A percentile compares a stretch with the other conserved stretches of the same genome.
Conservation (phyloP, 2,888 invertebrate species). For the Ligdia adustata region DNA sequence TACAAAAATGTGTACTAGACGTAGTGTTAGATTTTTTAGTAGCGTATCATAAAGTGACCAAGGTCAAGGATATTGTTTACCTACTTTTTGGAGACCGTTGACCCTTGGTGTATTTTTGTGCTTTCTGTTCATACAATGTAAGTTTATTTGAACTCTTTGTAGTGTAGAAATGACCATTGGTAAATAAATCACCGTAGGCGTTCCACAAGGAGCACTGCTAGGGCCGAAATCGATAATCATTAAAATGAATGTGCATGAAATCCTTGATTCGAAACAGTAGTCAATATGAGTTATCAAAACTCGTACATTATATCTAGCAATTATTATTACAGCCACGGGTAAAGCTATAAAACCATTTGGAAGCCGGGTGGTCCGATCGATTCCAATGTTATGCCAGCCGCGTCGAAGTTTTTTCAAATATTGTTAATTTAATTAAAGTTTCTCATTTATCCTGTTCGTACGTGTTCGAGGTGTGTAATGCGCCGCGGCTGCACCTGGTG, state of each 20-base stretch:
- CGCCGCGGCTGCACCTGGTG: conserved; percentile 48
- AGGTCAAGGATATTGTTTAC: conserved; percentile 17
- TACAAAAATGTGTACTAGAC: conserved; percentile 5
- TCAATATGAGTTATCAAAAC: not conserved
- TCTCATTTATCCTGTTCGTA: conserved; percentile 21
- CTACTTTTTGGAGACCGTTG: conserved; percentile 10
- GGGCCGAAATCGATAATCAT: not conserved
- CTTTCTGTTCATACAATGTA: conserved; percentile 1
- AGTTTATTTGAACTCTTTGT: not conserved
- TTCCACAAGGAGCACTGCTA: conserved; percentile 2
- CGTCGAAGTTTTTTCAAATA: conserved; percentile 11
- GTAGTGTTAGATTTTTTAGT: conserved; percentile 9
- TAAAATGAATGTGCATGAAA: not conserved
- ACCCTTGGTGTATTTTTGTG: conserved; percentile 2
- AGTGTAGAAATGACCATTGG: not conserved
- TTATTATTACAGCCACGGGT: not conserved
- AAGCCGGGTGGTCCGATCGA: conserved; percentile 10
- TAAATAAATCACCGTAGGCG: not conserved
- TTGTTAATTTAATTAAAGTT: conserved; percentile 19
- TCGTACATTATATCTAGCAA: not conserved
- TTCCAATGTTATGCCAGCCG: conserved; percentile 11
- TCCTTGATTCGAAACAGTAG: not conserved
- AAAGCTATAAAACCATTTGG: not conserved
- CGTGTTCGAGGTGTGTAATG: conserved; percentile 22
- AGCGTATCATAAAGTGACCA: conserved; percentile 16